A percentile compares a stretch with the other conserved stretches of the same genome.
Conservation (phyloP, 2,797 vertebrate genomes). For the Enoplosus armatus region DNA sequence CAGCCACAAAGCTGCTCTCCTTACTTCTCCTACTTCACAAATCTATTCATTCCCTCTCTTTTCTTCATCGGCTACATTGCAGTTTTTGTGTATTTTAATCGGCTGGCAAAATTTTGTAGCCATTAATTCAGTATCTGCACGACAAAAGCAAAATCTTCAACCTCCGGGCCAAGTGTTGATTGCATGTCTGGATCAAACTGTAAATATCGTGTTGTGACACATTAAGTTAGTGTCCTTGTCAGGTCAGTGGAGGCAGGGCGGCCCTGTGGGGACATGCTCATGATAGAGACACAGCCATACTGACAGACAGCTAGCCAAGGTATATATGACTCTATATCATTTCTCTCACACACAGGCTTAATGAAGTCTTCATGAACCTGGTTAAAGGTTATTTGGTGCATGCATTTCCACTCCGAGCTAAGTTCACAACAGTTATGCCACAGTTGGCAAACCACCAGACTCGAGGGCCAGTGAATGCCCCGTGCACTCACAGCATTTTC, state of each 20-base stretch:
- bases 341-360: constrained; percentile 28
- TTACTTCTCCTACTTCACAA: constrained; percentile 24
- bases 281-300: constrained; percentile 55
- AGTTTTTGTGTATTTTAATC: not conserved
- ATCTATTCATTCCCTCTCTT: not conserved
- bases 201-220: constrained; percentile 49
- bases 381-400: constrained; percentile 53
- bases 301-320: constrained; percentile 51
- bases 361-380: constrained; percentile 60
- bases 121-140: not conserved
- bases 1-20: constrained; percentile 51
- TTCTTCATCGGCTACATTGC: not conserved
- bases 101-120: not conserved
- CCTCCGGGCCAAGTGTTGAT: constrained; percentile 28
- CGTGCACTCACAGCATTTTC: constrained; percentile 65
- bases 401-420: constrained; percentile 47
- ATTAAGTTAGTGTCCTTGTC: constrained; percentile 53
- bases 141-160: constrained; percentile 24
- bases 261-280: constrained; percentile 45
- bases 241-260: constrained; percentile 45
- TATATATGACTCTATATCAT: too few relatives aligned
- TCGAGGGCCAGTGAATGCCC: constrained; percentile 45
- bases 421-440: constrained; percentile 58
- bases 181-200: constrained; percentile 32
- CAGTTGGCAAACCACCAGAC: constrained; percentile 62